Base-by-base conservation (phyloP, 2,888 invertebrate genomes). In the Zeuzera pyrina region DNA sequence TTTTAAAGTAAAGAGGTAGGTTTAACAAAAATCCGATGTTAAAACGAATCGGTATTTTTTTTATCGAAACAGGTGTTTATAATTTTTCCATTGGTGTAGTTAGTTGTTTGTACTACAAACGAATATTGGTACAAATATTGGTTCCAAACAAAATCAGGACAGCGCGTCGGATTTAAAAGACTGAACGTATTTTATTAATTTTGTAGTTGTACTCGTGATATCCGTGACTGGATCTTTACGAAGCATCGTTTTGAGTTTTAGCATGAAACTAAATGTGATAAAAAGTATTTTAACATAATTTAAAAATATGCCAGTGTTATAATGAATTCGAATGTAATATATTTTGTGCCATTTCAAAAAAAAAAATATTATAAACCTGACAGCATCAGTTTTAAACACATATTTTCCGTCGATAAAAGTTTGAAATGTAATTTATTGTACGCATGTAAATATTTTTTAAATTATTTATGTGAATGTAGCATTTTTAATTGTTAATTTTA, bases 401-500 rank as follows among this genome's bases (percentile, higher is more conserved):
- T n/a, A n/a, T 23, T 23, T 23, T 23, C 11, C 12, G 4, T 12
- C 6, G 13, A 12, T 25, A 8, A 3, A 12, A 25, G 8, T 7
- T 25, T 25, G 12, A 7, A 8, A 19, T 19, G 19, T 19, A 25
- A 12, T 7, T 7, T 25, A 25, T 23, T 23, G 25, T 25, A 19
- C 26, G 66, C 65, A 70, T 83, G 79, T 81, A 81, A 66, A 81
- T 81, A 57, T 49, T 49, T 51, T 59, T 64, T 79, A 78, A 81
- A 67, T 79, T 77, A 83, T 83, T 83, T 83, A 83, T 81, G 76
- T 71, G 67, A 78, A 76, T 72, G 55, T 81, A 76, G 65, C 52
- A 59, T 69, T 68, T 67, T 64, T 50, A 31, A 27, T 31, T 19
- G 22, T 38, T 38, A 33, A 25, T 36, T 32, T 12, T 36, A 32